These are phyloP conservation scores for Melieria omissa DNA, from an alignment of 2,888 invertebrate genomes.

Conservation along the genomic window DNA sequence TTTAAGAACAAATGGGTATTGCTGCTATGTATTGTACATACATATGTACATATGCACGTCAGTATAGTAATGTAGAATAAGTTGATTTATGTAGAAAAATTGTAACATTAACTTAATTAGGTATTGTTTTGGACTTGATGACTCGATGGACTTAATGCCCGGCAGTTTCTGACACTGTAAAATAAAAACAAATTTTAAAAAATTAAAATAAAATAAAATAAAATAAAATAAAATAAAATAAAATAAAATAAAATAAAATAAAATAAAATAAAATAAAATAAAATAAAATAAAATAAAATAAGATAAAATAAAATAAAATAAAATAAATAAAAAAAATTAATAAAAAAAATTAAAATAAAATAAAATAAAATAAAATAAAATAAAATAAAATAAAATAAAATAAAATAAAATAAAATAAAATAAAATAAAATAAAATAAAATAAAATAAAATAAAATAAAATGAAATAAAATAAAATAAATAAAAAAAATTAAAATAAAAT, in stretches of 20 bases:
- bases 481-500: constrained; percentile 10
- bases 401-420: not conserved
- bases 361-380: constrained; percentile 2
- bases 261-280: not conserved
- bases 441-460: not conserved
- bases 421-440: constrained; percentile 4
- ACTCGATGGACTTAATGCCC: too few relatives aligned
- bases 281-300: not conserved
- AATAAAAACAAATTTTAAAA: not conserved
- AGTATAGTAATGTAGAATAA: not conserved
- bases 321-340: not conserved
- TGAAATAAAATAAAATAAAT: not conserved
- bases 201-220: not conserved
- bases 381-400: constrained; percentile 1
- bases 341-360: not conserved
- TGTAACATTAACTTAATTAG: not conserved
- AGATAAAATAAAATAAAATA: constrained; percentile 5
- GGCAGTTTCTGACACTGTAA: too few relatives aligned
- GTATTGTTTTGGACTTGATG: not conserved
- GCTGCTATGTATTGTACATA: too few relatives aligned
- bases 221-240: not conserved
- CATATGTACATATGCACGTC: not conserved
- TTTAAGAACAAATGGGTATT: too few relatives aligned
- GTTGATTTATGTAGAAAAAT: not conserved
- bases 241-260: constrained; percentile 1